Conservation (phyloP, 2,797 vertebrate species). For the Lithobates pipiens region DNA sequence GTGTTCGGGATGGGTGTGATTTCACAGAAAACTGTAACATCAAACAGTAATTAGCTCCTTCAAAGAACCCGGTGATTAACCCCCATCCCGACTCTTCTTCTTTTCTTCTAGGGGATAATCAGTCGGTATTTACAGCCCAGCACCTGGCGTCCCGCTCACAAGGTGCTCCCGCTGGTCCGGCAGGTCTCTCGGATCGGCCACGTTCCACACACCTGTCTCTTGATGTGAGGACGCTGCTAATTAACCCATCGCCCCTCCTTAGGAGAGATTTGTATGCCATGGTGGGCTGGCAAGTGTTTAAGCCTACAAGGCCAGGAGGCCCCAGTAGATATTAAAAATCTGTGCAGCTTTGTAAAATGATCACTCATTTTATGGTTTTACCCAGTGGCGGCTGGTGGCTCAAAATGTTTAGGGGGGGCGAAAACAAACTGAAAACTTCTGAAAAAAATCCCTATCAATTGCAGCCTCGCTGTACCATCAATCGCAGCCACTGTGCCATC, state of each 20-base stretch:
- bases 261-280: no score
- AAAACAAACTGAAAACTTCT: no score
- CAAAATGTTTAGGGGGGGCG: no score
- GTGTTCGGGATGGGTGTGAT: constrained; percentile 54
- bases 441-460: no score
- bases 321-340: no score
- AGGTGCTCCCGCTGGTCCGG: not conserved
- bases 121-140: constrained; percentile 12
- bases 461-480: no score
- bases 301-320: no score
- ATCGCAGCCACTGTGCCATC: no score
- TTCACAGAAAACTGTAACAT: constrained; percentile 57
- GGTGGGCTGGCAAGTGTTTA: no score
- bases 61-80: constrained; percentile 59
- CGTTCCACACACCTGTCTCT: constrained; percentile 31
- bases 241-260: not conserved
- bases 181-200: constrained; percentile 42
- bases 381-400: no score
- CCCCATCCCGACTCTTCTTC: not conserved
- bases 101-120: constrained; percentile 58
- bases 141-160: constrained; percentile 43
- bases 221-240: not conserved
- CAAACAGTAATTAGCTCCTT: constrained; percentile 56
- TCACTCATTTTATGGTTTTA: no score
- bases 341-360: no score